A percentile compares a stretch with the other conserved stretches of the same genome.
Conservation (phyloP, 1,140 invertebrate species). For the Reticulitermes speratus region DNA sequence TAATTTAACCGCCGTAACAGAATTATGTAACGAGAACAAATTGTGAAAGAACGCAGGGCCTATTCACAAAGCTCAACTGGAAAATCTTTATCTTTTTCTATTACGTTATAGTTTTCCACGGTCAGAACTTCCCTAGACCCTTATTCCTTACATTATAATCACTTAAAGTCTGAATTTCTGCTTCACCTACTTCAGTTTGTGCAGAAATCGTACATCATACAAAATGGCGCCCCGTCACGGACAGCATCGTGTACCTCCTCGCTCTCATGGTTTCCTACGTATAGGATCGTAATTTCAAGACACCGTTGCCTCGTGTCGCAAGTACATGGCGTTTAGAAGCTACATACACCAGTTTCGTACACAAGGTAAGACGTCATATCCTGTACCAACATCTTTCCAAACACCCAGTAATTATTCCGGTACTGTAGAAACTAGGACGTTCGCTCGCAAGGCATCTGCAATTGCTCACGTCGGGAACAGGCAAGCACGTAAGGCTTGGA, state of each 20-base stretch:
- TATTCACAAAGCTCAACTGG: too few species aligned
- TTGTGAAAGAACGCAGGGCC: too few species aligned
- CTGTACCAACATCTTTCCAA: background rate
- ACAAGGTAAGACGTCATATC: conserved; percentile 6
- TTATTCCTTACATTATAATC: too few species aligned
- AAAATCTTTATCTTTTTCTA: too few species aligned
- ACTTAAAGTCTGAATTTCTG: too few species aligned
- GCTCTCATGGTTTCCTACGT: background rate
- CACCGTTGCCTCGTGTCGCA: background rate
- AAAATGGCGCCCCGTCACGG: too few species aligned
- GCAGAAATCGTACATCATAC: too few species aligned
- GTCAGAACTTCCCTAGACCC: too few species aligned
- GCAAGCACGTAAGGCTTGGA: background rate
- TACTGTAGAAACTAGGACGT: background rate
- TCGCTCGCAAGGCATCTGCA: background rate
- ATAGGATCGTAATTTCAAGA: background rate
- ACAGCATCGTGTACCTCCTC: background rate
- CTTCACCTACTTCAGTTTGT: too few species aligned
- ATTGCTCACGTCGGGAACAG: background rate
- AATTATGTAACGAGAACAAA: too few species aligned
- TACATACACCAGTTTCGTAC: conserved; percentile 6
- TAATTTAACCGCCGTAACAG: too few species aligned
- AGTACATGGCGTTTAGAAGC: conserved; percentile 10
- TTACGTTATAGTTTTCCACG: too few species aligned
- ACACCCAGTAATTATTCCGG: background rate